Conservation (phyloP, 2,113 vertebrate genomes). For the Stegastes partitus region DNA sequence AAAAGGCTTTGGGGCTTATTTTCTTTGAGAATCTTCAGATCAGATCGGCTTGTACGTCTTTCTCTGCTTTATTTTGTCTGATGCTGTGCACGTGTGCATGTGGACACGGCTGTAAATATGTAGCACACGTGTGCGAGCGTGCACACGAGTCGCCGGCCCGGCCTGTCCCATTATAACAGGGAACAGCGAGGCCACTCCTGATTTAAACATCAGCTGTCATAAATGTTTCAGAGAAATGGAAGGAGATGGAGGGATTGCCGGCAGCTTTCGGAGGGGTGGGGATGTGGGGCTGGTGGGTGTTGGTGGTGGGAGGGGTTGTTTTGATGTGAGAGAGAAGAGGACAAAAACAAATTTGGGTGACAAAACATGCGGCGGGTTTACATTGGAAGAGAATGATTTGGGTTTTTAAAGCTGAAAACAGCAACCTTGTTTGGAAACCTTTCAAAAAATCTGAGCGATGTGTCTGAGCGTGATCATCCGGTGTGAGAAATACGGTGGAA, state of each 20-base stretch:
- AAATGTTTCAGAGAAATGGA: slow-evolving; percentile 79
- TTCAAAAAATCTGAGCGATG: too few relatives aligned
- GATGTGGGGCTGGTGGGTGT: not conserved
- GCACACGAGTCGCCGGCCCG: slow-evolving; percentile 29
- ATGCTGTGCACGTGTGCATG: not conserved
- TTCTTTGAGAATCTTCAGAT: not conserved
- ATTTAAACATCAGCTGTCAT: slow-evolving; percentile 83
- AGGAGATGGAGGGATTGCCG: slow-evolving; percentile 52
- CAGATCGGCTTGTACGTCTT: not conserved
- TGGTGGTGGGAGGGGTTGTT: slow-evolving; percentile 18
- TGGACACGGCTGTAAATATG: not conserved
- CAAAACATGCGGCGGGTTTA: slow-evolving; percentile 3
- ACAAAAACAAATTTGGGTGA: slow-evolving; percentile 1
- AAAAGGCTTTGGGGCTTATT: not conserved
- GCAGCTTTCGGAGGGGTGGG: slow-evolving; percentile 28
- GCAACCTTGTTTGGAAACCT: not conserved
- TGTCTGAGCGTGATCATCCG: too few relatives aligned
- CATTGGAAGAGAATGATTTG: not conserved
- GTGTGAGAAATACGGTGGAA: too few relatives aligned
- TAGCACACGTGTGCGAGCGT: slow-evolving; percentile 12
- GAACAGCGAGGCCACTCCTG: slow-evolving; percentile 71
- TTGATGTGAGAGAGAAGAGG: not conserved
- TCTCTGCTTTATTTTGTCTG: not conserved
- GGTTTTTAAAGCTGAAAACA: slow-evolving; percentile 6
- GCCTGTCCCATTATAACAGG: slow-evolving; percentile 56